Base-by-base conservation (phyloP, 2,888 invertebrate genomes). In the Oxyteleia sp. region DNA sequence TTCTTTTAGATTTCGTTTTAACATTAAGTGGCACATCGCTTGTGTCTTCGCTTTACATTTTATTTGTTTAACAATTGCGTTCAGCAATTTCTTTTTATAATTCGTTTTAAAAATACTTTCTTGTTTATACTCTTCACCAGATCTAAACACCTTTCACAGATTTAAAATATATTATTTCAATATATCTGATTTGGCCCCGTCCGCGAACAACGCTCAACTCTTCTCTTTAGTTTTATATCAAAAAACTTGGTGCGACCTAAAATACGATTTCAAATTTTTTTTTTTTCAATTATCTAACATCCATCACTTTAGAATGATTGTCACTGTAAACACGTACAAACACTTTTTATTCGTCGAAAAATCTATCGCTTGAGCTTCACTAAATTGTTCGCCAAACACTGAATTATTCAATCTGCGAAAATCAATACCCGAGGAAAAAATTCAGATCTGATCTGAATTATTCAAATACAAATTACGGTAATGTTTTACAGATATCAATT, bases 41-140 rank as follows among this genome's bases (percentile, higher is more conserved):
- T 10, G 32, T 10, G 32, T 10, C 8, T 38, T 13, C 20, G 20
- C 20, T 8, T 51, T 43, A 26, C 26, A 64, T 38, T 18, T 51
- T 11, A 64, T 49, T 23, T n/a, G n/a, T 51, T 64, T 49, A 51
- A 38, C 49, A 20, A 66, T 51, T 53, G 66, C 66, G 16, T 0
- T 45, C 11, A 5, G 45, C 68, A 68, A 55, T 29, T 66, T 4
- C 0, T 41, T 0, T 55, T 69, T 69, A 57, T 16, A 45, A 18
- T 47, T 69, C 4, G 8, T 57, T 71, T 59, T 59, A 71, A 71
- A 71, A 71, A 71, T 71, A 71, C 49, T 71, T 71, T 71, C 49
- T 71, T 59, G 35, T 26, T 26, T 45, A 38, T 57, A 45, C 45
- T 26, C 16, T 57, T 23, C 23, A 38, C 11, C 45, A 35, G 45